Base-by-base conservation (phyloP, 2,797 vertebrate genomes). In the Neostethus bicornis region DNA sequence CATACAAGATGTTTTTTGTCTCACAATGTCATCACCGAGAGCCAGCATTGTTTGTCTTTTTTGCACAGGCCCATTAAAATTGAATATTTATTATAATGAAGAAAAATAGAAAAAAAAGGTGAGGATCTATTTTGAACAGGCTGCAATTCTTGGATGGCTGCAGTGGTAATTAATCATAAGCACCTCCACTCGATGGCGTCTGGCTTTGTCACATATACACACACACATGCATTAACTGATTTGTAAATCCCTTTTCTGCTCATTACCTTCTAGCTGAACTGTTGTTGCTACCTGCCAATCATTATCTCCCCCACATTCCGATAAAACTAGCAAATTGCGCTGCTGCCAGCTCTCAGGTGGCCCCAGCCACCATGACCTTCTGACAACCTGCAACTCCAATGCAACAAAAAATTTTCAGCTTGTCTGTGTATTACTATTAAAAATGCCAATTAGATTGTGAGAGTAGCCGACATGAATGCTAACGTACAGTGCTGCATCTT, bases 381-480 rank as follows among this genome's bases (percentile, higher is more conserved):
- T 71, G 75, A 70, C 75, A 66, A 53, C 61, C 37, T 39, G 57
- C 17, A 45, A 61, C 50, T 46, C 24, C 43, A 9, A 32, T 50
- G 25, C 45, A 12, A 24, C 55, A 60, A 51, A 23, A 51, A 55
- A 55, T 67, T 1, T 64, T 41, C 68, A 41, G 50, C 35, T 34
- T 31, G 49, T 39, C 69, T 34, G 11, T 34, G 65, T 66, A 49
- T 84, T 77, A 72, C 83, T 78, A 77, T 54, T n/a, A 17, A 63
- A n/a, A 72, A 66, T 43, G 49, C 83, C 77, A 85, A 88, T 88
- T 86, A 85, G 60, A 60, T 41, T 48, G 45, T 57, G 61, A 70
- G 54, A 61, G 56, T 34, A 12, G 68, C 17, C 43, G 38, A 23
- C 52, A 52, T 51, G 52, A 71, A 47, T 54, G 42, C 24, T 54